A percentile compares a stretch with the other conserved stretches of the same genome.
These are phyloP conservation scores for Dasyurus viverrinus DNA, from an alignment of 2,113 vertebrate genomes.

Conservation along the genomic window DNA sequence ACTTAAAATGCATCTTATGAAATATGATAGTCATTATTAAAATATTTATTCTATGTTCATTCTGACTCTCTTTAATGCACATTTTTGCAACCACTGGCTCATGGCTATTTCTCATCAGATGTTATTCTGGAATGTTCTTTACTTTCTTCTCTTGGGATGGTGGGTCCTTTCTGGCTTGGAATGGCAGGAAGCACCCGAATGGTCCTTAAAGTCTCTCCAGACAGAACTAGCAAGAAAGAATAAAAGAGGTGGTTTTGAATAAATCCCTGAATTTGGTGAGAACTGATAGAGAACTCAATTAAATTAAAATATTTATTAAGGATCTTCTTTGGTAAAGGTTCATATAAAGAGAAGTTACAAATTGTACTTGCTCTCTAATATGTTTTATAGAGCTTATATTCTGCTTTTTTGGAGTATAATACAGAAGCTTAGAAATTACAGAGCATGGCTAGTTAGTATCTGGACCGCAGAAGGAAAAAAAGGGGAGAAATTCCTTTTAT, in stretches of 20 bases:
- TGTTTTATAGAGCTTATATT: slow-evolving; percentile 75
- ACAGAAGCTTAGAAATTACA: not conserved
- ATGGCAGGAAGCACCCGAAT: slow-evolving; percentile 89
- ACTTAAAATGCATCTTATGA: slow-evolving; percentile 67
- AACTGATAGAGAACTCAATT: slow-evolving; percentile 65
- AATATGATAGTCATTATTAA: slow-evolving; percentile 41
- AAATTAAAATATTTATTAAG: not conserved
- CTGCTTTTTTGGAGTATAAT: not conserved
- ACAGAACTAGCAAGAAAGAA: slow-evolving; percentile 81
- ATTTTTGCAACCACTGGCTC: not conserved
- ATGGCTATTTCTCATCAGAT: slow-evolving; percentile 65
- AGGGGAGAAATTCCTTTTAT: not conserved
- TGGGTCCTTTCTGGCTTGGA: slow-evolving; percentile 84
- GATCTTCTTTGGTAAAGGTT: not conserved
- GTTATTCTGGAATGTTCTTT: slow-evolving; percentile 52
- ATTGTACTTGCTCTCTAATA: slow-evolving; percentile 73
- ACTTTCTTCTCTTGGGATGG: slow-evolving; percentile 51
- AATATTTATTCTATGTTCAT: slow-evolving; percentile 55
- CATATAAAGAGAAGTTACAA: not conserved
- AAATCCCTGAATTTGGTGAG: slow-evolving; percentile 61
- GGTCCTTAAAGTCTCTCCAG: slow-evolving; percentile 83
- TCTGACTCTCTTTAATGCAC: slow-evolving; percentile 20
- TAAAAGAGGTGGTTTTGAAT: slow-evolving; percentile 77
- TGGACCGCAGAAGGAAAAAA: slow-evolving; percentile 73
- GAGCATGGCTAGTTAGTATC: slow-evolving; percentile 72